These are phyloP conservation scores for Ciconia nigra DNA, from an alignment of 2,797 vertebrate species.

Conservation along the genomic window DNA sequence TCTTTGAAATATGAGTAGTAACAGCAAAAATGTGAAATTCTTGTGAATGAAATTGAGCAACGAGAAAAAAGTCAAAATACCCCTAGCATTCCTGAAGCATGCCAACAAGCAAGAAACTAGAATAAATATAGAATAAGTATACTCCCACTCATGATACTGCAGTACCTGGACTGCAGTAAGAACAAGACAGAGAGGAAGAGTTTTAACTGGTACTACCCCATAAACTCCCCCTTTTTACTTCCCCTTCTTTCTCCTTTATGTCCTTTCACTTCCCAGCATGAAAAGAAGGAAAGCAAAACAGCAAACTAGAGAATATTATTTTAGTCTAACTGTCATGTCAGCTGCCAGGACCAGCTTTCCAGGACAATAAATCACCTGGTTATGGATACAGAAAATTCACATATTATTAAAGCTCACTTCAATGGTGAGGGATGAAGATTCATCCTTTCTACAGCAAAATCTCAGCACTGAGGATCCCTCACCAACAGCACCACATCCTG, in stretches of 20 bases:
- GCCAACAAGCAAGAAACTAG: not conserved
- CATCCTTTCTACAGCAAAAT: not conserved
- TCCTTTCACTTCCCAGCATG: not conserved
- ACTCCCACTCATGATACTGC: not conserved
- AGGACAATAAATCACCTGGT: not conserved
- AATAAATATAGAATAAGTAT: not conserved
- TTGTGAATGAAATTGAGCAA: slow-evolving; percentile 17
- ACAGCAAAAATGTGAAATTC: not conserved
- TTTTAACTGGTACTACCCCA: not conserved
- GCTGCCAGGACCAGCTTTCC: not conserved
- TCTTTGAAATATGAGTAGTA: slow-evolving; percentile 19
- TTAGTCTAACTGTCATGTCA: not conserved
- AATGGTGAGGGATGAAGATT: not conserved
- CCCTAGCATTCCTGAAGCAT: not conserved
- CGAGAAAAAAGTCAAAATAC: not conserved
- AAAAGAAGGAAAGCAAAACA: not conserved
- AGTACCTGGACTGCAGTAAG: not conserved
- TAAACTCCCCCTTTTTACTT: not conserved
- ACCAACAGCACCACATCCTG: not conserved
- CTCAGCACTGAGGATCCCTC: not conserved
- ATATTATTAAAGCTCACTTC: not conserved
- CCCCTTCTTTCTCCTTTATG: not conserved
- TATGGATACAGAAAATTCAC: not conserved
- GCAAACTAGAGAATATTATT: not conserved
- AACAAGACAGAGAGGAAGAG: not conserved